phyloP scores from a whole-genome alignment of 1,140 invertebrate genomes.

The Thaumatotibia leucotreta region DNA sequence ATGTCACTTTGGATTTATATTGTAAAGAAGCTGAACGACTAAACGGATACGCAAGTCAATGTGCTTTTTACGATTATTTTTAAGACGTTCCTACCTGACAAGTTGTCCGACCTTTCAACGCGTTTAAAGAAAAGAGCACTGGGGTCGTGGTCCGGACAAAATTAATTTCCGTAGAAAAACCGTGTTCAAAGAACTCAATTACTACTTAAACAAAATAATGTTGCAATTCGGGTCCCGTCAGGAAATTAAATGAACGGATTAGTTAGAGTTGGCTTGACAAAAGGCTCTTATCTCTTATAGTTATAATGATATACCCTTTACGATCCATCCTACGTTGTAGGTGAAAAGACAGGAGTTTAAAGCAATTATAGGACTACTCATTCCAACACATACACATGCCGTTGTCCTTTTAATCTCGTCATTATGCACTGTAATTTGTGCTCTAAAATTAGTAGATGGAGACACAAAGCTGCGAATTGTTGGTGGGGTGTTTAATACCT shows the following conservation, averaged over 20 bases:
- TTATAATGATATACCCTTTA: conserved; percentile 49
- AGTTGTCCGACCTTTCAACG: conserved; percentile 29
- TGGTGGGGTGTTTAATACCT: conserved; percentile 45
- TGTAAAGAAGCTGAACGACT: not conserved
- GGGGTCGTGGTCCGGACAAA: conserved; percentile 29
- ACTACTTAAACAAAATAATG: conserved; percentile 70
- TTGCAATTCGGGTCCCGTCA: conserved; percentile 59
- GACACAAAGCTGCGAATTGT: conserved; percentile 32
- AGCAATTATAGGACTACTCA: conserved; percentile 48
- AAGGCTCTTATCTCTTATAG: conserved; percentile 57
- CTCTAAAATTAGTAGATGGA: conserved; percentile 39
- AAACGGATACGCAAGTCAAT: not conserved
- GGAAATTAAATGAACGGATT: conserved; percentile 71
- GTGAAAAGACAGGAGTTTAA: conserved; percentile 46
- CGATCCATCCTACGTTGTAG: conserved; percentile 26
- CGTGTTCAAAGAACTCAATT: conserved; percentile 68
- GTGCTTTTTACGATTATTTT: not conserved
- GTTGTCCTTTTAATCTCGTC: conserved; percentile 42
- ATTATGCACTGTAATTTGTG: conserved; percentile 44
- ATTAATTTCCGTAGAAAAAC: conserved; percentile 70
- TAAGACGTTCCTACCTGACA: not conserved
- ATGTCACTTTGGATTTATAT: not conserved
- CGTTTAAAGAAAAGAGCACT: conserved; percentile 41
- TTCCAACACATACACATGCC: conserved; percentile 39
- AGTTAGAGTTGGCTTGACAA: conserved; percentile 48